These are phyloP conservation scores for Pungitius pungitius DNA, from an alignment of 2,113 vertebrate species.

Conservation along the genomic window DNA sequence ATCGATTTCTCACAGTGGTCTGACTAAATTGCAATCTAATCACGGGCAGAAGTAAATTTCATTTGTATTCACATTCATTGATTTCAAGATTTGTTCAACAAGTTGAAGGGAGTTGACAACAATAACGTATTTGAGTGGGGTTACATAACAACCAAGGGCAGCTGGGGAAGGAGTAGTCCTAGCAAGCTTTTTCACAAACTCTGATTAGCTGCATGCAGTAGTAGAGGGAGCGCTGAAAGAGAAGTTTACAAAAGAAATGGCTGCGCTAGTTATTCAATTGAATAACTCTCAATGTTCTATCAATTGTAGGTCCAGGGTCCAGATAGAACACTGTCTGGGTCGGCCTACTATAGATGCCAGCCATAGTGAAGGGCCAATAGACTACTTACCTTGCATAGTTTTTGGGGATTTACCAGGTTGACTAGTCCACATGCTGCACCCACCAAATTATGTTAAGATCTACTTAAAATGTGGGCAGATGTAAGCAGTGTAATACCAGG, in stretches of 20 bases:
- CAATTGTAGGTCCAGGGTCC: too few species aligned
- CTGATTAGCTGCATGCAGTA: not conserved
- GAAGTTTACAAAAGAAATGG: not conserved
- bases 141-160: not conserved
- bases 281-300: too few species aligned
- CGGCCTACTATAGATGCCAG: too few species aligned
- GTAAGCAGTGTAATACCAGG: not conserved
- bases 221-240: not conserved
- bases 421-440: not conserved
- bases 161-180: not conserved
- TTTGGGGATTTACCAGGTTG: not conserved
- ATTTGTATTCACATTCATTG: not conserved
- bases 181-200: not conserved
- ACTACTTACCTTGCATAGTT: not conserved
- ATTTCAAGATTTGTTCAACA: too few species aligned
- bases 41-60: not conserved
- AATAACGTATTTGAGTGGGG: not conserved
- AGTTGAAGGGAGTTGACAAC: too few species aligned
- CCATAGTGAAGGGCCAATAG: not conserved
- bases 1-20: too few species aligned
- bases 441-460: not conserved
- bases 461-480: not conserved
- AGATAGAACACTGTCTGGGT: too few species aligned
- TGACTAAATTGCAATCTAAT: not conserved
- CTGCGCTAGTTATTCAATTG: too few species aligned